Conservation (phyloP, 2,113 vertebrate genomes). For the Lepidothrix coronata region DNA sequence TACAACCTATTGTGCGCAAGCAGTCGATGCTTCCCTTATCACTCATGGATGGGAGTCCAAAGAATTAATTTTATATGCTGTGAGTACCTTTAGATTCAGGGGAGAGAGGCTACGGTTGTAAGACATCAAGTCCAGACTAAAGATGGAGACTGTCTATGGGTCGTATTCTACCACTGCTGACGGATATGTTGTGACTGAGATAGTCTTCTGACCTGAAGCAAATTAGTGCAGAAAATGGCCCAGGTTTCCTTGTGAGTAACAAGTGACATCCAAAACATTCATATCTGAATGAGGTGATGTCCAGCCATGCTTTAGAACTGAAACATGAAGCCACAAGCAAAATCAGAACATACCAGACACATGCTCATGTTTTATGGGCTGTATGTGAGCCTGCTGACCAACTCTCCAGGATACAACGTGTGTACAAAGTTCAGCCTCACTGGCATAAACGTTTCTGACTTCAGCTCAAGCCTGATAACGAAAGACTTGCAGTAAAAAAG, state of each 20-base stretch:
- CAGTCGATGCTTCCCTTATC: background rate
- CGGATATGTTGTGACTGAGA: background rate
- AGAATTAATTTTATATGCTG: background rate
- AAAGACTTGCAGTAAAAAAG: background rate
- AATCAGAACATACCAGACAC: background rate
- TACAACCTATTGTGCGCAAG: fast-evolving
- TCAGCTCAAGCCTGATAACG: background rate
- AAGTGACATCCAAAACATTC: background rate
- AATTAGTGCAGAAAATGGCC: background rate
- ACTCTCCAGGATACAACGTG: too few relatives aligned
- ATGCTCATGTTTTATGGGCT: fast-evolving
- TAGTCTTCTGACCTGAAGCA: background rate
- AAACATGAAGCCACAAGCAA: background rate
- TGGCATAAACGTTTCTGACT: background rate
- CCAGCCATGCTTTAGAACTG: background rate
- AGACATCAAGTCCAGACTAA: background rate
- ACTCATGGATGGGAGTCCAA: background rate
- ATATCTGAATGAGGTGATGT: background rate
- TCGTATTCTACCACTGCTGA: background rate
- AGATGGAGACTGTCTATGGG: background rate
- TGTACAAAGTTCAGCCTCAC: background rate
- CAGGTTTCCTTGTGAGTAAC: background rate
- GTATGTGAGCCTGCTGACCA: background rate
- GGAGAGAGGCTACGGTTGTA: background rate
- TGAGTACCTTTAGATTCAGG: background rate